Evolutionary conservation across 2,113 vertebrate genomes (phyloP).

Genomic region (Petroica traversi): DNA sequence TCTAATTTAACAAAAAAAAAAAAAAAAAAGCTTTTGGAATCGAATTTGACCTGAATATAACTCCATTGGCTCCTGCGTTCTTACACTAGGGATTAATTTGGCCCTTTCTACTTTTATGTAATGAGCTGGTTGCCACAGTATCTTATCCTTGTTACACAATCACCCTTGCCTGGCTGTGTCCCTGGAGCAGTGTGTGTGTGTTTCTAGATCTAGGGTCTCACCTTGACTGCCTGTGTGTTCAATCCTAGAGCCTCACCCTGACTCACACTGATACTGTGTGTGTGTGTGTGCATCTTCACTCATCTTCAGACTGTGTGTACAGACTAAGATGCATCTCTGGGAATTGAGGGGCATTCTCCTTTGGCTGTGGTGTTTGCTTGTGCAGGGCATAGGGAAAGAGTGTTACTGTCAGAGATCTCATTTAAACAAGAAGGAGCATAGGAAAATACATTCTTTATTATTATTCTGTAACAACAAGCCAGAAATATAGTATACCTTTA

Average conservation of each 20-base stretch:
- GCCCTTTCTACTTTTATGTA: constrained; percentile 65
- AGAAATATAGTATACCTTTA: constrained; percentile 85
- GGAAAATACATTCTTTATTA: constrained; percentile 87
- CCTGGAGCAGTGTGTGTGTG: not conserved
- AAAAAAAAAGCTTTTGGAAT: constrained; percentile 8
- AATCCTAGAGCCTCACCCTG: not conserved
- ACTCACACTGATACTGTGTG: accelerated
- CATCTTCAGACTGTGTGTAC: not conserved
- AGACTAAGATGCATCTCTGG: not conserved
- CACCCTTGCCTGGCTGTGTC: constrained; percentile 29
- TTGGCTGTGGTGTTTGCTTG: not conserved
- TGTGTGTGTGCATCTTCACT: not conserved
- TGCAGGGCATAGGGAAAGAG: not conserved
- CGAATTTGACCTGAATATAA: constrained; percentile 57
- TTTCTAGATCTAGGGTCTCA: constrained; percentile 24
- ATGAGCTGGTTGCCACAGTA: constrained; percentile 63
- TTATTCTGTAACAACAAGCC: constrained; percentile 83
- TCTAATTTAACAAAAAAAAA: constrained; percentile 28
- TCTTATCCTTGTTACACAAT: constrained; percentile 63
- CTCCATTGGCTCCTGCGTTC: constrained; percentile 5
- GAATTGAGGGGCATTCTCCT: not conserved
- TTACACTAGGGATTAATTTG: constrained; percentile 62
- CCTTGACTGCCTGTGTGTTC: not conserved
- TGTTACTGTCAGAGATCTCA: not conserved
- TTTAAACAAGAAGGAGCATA: constrained; percentile 67